Evolutionary conservation across 2,888 invertebrate species (phyloP).

Genomic region (Trachelus tabidus): DNA sequence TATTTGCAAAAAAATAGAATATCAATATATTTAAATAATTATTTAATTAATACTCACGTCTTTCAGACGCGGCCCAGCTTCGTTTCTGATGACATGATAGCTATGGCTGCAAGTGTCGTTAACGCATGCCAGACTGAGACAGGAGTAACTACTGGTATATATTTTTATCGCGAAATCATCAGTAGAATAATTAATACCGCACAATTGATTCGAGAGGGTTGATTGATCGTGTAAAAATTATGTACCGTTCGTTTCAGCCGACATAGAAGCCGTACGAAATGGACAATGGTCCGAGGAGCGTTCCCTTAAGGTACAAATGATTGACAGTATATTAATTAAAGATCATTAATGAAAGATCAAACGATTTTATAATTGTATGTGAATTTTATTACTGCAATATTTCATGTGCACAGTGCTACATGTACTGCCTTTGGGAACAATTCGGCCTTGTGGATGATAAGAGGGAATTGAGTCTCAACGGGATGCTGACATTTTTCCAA

Average conservation of each 20-base stretch:
- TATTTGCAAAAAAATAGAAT: too few species aligned
- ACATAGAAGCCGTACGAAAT: conserved; percentile 59
- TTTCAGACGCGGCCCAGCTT: conserved; percentile 55
- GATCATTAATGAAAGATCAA: neutral
- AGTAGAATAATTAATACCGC: neutral
- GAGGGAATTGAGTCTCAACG: conserved; percentile 53
- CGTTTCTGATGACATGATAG: conserved; percentile 59
- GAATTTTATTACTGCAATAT: neutral
- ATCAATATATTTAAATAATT: neutral
- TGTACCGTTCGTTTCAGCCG: conserved; percentile 38
- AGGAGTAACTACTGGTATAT: conserved; percentile 53
- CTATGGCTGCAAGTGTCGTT: conserved; percentile 55
- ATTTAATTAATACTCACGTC: neutral
- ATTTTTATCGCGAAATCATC: neutral
- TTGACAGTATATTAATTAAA: neutral
- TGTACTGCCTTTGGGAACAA: conserved; percentile 63
- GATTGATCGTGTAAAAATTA: neutral
- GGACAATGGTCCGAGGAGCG: conserved; percentile 56
- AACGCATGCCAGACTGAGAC: conserved; percentile 59
- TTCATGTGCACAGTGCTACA: conserved; percentile 55
- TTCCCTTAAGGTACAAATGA: conserved; percentile 52
- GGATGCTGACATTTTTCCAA: conserved; percentile 60
- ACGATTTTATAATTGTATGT: neutral
- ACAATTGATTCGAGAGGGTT: neutral
- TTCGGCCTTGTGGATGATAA: conserved; percentile 61